Conservation (phyloP, 30 jellyfish, hydroid and myxozoan genomes). For the Chrysaora quinquecirrha region DNA sequence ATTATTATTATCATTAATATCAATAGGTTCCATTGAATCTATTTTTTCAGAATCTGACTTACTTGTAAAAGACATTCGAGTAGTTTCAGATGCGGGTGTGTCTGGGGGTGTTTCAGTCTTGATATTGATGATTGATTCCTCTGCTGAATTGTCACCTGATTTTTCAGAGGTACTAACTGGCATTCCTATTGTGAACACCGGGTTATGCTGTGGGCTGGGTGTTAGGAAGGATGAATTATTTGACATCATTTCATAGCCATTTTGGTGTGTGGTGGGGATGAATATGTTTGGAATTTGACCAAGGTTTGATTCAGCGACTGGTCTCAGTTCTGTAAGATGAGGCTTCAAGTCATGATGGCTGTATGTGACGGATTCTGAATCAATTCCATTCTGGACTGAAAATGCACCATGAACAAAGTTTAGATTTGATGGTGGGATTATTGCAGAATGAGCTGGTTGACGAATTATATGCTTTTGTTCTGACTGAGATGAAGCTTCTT, state of each 20-base stretch:
- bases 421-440: conserved; percentile 69
- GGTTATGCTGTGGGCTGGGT: conserved; percentile 85
- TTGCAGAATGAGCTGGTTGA: conserved; percentile 53
- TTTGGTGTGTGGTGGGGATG: conserved; percentile 81
- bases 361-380: conserved; percentile 40
- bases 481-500: conserved; percentile 7
- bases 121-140: conserved; percentile 47
- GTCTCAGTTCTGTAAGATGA: conserved; percentile 75
- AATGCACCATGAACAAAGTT: conserved; percentile 36
- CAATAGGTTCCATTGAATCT: neutral
- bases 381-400: conserved; percentile 45
- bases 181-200: conserved; percentile 82
- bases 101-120: conserved; percentile 91
- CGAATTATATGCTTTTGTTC: conserved; percentile 26
- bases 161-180: conserved; percentile 63
- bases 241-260: conserved; percentile 75
- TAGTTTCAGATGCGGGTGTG: conserved; percentile 81
- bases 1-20: neutral
- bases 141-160: conserved; percentile 25
- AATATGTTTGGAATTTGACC: conserved; percentile 77
- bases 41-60: conserved; percentile 38
- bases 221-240: conserved; percentile 76
- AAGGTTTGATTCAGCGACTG: conserved; percentile 74
- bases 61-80: conserved; percentile 75
- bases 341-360: conserved; percentile 77